A percentile compares a stretch with the other conserved stretches of the same genome.
phyloP scores from a whole-genome alignment of 2,797 vertebrate genomes.

The Neopelma chrysocephalum region DNA sequence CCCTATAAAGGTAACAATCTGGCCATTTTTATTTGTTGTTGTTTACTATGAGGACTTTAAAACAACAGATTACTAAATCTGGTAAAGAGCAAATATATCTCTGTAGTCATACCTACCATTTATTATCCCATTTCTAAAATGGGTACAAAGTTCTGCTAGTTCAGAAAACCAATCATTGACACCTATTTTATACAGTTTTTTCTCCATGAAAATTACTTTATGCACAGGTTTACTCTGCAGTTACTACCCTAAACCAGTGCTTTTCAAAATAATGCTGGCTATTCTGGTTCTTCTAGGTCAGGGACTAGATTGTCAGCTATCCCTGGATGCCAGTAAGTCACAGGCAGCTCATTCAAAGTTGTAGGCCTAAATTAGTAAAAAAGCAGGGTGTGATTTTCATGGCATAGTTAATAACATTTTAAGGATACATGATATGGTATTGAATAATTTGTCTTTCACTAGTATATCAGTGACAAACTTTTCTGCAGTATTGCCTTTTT shows the following conservation, averaged over 20 bases:
- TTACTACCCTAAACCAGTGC: background rate
- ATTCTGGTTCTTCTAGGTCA: background rate
- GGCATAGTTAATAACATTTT: background rate
- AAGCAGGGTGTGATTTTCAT: background rate
- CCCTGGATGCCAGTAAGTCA: background rate
- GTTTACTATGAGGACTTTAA: background rate
- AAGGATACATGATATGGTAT: background rate
- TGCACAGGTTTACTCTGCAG: background rate
- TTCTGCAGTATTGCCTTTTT: background rate
- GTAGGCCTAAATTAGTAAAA: background rate
- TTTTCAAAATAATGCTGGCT: background rate
- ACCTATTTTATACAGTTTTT: background rate
- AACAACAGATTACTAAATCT: background rate
- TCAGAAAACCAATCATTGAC: background rate
- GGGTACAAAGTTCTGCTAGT: background rate
- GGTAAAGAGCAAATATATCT: background rate
- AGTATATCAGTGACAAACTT: background rate
- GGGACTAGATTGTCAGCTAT: background rate
- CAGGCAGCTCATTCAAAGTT: background rate
- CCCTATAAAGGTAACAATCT: background rate
- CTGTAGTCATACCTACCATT: background rate
- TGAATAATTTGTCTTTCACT: background rate
- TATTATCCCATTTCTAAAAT: background rate
- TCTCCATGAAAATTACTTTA: background rate
- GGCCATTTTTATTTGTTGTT: background rate